Evolutionary conservation across 1,140 invertebrate species (phyloP).

Genomic region (Oedothorax gibbosus): DNA sequence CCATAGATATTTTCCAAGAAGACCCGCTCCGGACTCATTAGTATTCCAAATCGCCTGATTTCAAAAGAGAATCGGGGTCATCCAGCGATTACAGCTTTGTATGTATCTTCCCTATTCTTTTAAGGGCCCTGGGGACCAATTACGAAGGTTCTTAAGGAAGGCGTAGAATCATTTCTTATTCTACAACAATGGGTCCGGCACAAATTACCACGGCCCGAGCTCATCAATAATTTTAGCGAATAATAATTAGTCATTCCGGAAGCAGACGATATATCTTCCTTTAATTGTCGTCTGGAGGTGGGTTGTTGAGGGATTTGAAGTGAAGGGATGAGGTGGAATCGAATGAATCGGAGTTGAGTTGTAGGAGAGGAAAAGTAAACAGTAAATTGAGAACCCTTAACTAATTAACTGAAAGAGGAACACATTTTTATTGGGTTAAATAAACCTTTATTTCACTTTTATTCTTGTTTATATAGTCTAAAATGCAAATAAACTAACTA

Average conservation of each 20-base stretch:
- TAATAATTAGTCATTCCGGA: conserved; percentile 54
- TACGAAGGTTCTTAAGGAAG: conserved; percentile 34
- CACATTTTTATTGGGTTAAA: too few relatives aligned
- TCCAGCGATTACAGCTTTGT: conserved; percentile 1
- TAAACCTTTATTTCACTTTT: too few relatives aligned
- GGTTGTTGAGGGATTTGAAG: conserved; percentile 18
- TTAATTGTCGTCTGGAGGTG: conserved; percentile 31
- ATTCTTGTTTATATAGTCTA: too few relatives aligned
- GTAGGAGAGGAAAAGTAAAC: too few relatives aligned
- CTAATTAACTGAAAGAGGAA: too few relatives aligned
- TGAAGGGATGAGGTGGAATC: too few relatives aligned
- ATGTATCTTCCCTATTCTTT: neutral
- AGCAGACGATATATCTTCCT: conserved; percentile 39
- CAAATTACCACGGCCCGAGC: conserved; percentile 32
- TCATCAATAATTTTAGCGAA: conserved; percentile 51
- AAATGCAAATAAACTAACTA: too few relatives aligned
- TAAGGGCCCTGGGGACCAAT: conserved; percentile 19
- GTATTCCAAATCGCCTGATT: conserved; percentile 1
- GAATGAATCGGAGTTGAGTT: too few relatives aligned
- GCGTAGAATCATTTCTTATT: conserved; percentile 49
- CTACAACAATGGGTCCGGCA: conserved; percentile 12
- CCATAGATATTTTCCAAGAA: neutral
- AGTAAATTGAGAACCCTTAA: too few relatives aligned
- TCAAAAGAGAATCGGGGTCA: conserved; percentile 26
- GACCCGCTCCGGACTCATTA: neutral